Evolutionary conservation across 2,888 invertebrate species (phyloP).

Genomic region (Eupithecia exiguata): DNA sequence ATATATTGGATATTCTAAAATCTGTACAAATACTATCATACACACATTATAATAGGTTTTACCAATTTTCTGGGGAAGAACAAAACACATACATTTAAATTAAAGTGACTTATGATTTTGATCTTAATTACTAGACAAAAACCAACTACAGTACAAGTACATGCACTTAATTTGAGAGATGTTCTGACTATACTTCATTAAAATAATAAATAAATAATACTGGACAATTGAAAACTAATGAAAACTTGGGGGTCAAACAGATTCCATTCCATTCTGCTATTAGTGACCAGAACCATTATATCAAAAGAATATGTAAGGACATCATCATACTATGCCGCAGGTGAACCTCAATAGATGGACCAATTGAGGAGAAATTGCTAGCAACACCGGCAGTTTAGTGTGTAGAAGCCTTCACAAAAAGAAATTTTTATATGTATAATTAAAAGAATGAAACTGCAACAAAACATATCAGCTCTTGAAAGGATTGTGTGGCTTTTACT

Average conservation of each 20-base stretch:
- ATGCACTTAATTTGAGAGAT: too few relatives aligned
- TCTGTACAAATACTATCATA: background rate
- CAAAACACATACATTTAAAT: background rate
- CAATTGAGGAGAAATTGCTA: background rate
- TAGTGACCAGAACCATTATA: background rate
- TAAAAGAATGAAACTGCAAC: constrained; percentile 60
- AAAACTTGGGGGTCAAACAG: too few relatives aligned
- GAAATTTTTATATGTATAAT: background rate
- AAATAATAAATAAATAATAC: too few relatives aligned
- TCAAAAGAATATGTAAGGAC: background rate
- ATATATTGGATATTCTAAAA: background rate
- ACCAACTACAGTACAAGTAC: too few relatives aligned
- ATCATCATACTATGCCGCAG: background rate
- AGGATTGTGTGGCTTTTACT: background rate
- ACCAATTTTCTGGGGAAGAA: background rate
- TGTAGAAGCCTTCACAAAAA: background rate
- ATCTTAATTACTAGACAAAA: background rate
- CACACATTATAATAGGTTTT: background rate
- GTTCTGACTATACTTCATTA: too few relatives aligned
- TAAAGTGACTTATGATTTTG: background rate
- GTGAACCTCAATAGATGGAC: background rate
- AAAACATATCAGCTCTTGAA: constrained; percentile 53
- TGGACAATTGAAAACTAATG: too few relatives aligned
- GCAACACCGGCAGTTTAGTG: background rate
- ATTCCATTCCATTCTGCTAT: background rate